A percentile compares a stretch with the other conserved stretches of the same genome.
phyloP scores from a whole-genome alignment of 1,140 invertebrate species.

The Euwallacea fornicatus region DNA sequence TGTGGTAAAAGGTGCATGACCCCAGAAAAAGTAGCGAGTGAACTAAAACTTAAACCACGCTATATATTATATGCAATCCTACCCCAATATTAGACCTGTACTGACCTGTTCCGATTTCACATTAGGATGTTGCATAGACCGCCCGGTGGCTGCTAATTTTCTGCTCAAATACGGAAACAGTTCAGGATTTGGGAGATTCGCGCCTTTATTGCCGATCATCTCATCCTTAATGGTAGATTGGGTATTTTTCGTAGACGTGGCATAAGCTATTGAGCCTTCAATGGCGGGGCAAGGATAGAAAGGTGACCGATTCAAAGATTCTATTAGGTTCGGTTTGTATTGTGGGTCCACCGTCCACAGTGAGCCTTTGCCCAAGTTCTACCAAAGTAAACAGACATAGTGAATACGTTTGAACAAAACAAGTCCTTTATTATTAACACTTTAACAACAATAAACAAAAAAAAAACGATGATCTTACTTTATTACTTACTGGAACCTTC shows the following conservation, averaged over 20 bases:
- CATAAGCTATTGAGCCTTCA: conserved; percentile 52
- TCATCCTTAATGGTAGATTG: conserved; percentile 29
- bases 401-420: too few species aligned
- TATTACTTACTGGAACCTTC: conserved; percentile 73
- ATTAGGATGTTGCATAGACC: conserved; percentile 19
- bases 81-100: conserved; percentile 29
- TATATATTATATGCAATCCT: not conserved
- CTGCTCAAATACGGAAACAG: conserved; percentile 78
- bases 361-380: conserved; percentile 92
- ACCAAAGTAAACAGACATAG: conserved; percentile 11
- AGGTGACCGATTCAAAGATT: conserved; percentile 80
- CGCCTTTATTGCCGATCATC: conserved; percentile 42
- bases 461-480: conserved; percentile 27
- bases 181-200: conserved; percentile 67
- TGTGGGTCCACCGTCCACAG: conserved; percentile 93
- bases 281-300: conserved; percentile 70
- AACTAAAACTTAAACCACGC: not conserved
- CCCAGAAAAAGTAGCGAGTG: too few species aligned
- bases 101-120: conserved; percentile 1
- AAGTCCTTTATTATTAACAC: not conserved
- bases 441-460: conserved; percentile 17
- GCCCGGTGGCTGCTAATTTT: conserved; percentile 57
- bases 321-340: conserved; percentile 80
- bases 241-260: conserved; percentile 18
- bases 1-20: too few species aligned